Evolutionary conservation across 2,888 invertebrate genomes (phyloP).

Genomic region (Lasioglossum leucozonium): DNA sequence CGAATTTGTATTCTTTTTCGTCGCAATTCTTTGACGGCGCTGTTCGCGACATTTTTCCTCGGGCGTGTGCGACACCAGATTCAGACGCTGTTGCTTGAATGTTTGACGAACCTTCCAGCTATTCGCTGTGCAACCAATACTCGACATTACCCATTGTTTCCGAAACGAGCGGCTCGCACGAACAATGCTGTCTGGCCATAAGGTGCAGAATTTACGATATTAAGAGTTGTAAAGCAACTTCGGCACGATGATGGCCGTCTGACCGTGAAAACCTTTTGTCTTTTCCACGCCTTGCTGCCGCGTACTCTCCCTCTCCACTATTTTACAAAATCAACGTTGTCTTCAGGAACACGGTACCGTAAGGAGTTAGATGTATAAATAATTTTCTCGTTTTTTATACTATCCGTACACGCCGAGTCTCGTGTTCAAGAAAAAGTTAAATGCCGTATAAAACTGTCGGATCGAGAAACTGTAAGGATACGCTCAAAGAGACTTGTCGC

Average conservation of each 20-base stretch:
- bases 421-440: background rate
- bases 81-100: background rate
- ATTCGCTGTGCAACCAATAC: constrained; percentile 28
- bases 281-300: background rate
- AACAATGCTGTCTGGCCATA: background rate
- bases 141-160: constrained; percentile 31
- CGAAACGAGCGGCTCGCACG: background rate
- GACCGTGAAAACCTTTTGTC: background rate
- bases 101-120: background rate
- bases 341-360: too few relatives aligned
- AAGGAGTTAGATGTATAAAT: too few relatives aligned
- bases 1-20: constrained; percentile 12
- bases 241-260: background rate
- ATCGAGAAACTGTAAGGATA: background rate
- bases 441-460: background rate
- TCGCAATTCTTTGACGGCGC: constrained; percentile 17
- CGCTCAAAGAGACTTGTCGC: background rate
- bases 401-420: background rate
- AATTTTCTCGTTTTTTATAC: too few relatives aligned
- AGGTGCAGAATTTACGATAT: constrained; percentile 31
- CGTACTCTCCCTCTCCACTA: background rate
- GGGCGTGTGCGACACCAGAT: constrained; percentile 14
- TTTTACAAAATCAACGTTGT: background rate
- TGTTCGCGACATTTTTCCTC: constrained; percentile 15
- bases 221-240: constrained; percentile 6